Conservation (phyloP, 2,888 invertebrate genomes). For the Molanna angustata region DNA sequence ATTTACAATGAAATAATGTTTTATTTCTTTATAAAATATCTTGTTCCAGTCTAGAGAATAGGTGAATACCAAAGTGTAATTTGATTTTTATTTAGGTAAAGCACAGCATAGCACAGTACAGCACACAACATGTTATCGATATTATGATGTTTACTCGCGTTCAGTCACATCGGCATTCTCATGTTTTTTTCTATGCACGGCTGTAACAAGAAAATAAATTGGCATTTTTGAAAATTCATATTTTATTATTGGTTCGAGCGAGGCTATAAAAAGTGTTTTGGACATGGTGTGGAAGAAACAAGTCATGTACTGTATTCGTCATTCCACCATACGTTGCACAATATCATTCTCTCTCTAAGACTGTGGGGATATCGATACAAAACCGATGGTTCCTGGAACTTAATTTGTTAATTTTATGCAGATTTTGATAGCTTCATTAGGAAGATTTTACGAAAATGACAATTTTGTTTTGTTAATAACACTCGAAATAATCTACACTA, state of each 20-base stretch:
- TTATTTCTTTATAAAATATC: too few relatives aligned
- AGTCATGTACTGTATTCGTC: slow-evolving; percentile 21
- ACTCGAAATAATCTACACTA: too few relatives aligned
- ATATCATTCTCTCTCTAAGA: slow-evolving; percentile 5
- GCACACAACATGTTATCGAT: neutral
- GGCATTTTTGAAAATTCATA: neutral
- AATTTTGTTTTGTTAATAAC: too few relatives aligned
- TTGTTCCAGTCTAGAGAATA: too few relatives aligned
- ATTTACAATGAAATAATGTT: too few relatives aligned
- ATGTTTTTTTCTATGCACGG: too few relatives aligned
- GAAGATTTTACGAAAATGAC: too few relatives aligned
- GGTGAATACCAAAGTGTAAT: too few relatives aligned
- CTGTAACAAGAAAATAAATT: too few relatives aligned
- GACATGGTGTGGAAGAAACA: slow-evolving; percentile 25
- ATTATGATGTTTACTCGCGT: neutral
- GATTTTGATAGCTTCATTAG: neutral
- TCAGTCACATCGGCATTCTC: neutral
- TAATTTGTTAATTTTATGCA: neutral
- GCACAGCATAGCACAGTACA: too few relatives aligned
- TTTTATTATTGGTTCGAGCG: too few relatives aligned
- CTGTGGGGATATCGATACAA: neutral
- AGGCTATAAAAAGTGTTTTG: slow-evolving; percentile 29
- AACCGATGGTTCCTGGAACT: neutral
- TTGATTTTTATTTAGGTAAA: too few relatives aligned
- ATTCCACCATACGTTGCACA: slow-evolving; percentile 23